A percentile compares a stretch with the other conserved stretches of the same genome.
Evolutionary conservation across 2,888 invertebrate genomes (phyloP).

Genomic region (Dione vanillae): DNA sequence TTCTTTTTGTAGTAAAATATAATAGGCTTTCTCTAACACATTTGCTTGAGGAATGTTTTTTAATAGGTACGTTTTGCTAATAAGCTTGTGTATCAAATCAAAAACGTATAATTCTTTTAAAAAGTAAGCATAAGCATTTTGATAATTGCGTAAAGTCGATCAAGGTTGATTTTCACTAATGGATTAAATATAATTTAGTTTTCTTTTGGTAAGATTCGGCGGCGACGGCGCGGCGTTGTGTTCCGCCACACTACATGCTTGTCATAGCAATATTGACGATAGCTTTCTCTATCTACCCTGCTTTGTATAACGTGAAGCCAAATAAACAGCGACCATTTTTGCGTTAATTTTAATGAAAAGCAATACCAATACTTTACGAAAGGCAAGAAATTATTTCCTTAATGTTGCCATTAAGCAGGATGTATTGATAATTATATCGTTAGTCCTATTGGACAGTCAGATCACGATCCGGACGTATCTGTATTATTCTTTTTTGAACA

Average conservation of each 20-base stretch:
- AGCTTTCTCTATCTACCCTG: no score
- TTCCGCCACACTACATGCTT: no score
- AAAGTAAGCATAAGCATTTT: no score
- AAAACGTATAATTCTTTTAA: neutral
- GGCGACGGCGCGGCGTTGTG: no score
- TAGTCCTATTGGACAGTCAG: conserved; percentile 64
- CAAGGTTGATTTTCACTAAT: no score
- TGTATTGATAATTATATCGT: conserved; percentile 77
- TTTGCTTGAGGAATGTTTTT: neutral
- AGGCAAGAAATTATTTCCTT: conserved; percentile 69
- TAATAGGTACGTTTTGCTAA: neutral
- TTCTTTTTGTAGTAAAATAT: neutral
- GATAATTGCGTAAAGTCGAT: no score
- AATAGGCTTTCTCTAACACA: neutral
- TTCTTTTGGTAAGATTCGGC: no score
- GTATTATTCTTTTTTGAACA: conserved; percentile 20
- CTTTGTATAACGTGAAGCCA: no score
- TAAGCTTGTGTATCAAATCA: neutral
- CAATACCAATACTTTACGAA: conserved; percentile 66
- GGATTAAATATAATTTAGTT: no score
- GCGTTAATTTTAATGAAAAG: conserved; percentile 11
- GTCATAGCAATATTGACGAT: no score
- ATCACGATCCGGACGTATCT: conserved; percentile 44
- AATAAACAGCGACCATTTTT: neutral
- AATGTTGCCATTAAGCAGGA: conserved; percentile 73